Conservation (phyloP, 2,113 vertebrate species). For the Symphodus melops region DNA sequence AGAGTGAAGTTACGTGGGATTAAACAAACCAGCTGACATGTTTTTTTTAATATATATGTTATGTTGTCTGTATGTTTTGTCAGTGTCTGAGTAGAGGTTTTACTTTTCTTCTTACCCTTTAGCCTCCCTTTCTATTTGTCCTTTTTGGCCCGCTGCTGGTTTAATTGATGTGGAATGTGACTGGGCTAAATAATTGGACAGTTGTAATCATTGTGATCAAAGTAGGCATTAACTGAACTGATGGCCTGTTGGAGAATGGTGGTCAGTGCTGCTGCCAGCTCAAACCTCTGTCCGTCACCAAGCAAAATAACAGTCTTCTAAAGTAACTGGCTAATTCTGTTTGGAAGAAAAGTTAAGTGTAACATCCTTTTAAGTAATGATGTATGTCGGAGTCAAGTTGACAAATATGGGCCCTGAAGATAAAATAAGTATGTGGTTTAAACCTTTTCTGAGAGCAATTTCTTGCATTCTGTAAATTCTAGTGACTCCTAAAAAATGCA, state of each 20-base stretch:
- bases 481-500: too few relatives aligned
- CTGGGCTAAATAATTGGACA: slow-evolving; percentile 79
- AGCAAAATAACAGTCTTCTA: slow-evolving; percentile 25
- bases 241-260: slow-evolving; percentile 16
- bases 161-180: slow-evolving; percentile 78
- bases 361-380: slow-evolving; percentile 15
- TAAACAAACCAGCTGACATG: too few relatives aligned
- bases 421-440: too few relatives aligned
- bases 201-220: slow-evolving; percentile 78
- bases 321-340: slow-evolving; percentile 3
- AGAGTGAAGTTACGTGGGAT: too few relatives aligned
- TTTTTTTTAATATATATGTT: too few relatives aligned
- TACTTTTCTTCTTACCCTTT: background rate
- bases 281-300: slow-evolving; percentile 19
- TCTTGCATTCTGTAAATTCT: too few relatives aligned
- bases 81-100: too few relatives aligned
- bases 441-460: too few relatives aligned
- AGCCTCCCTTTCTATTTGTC: background rate
- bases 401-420: background rate
- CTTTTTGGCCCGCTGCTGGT: slow-evolving; percentile 40
- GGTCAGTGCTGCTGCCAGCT: slow-evolving; percentile 26
- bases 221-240: slow-evolving; percentile 51
- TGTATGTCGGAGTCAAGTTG: background rate
- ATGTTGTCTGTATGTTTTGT: too few relatives aligned
- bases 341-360: background rate